A percentile compares a stretch with the other conserved stretches of the same genome.
phyloP scores from a whole-genome alignment of 2,797 vertebrate genomes.

The Clamator glandarius region DNA sequence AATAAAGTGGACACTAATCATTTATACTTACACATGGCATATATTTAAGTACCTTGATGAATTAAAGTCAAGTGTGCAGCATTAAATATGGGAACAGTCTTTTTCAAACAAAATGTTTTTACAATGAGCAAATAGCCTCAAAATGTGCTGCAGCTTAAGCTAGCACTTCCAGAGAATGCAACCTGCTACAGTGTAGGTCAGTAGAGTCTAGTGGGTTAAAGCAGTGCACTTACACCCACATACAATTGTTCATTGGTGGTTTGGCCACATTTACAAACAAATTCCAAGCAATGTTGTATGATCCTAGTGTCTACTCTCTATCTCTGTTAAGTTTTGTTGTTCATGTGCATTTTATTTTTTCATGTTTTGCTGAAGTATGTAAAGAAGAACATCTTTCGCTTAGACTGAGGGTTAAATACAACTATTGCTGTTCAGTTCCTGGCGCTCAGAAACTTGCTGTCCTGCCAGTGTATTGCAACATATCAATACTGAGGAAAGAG shows the following conservation, averaged over 20 bases:
- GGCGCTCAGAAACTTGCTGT: background rate
- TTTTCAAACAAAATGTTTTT: background rate
- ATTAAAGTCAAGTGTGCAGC: background rate
- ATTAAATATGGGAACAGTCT: background rate
- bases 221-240: background rate
- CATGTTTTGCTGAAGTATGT: background rate
- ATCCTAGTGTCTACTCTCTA: background rate
- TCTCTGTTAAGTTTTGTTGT: background rate
- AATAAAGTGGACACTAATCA: background rate
- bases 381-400: background rate
- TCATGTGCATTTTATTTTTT: background rate
- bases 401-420: background rate
- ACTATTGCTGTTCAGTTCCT: background rate
- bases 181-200: background rate
- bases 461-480: background rate
- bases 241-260: background rate
- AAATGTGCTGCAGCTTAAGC: background rate
- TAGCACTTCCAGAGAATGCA: background rate
- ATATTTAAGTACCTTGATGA: background rate
- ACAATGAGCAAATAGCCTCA: background rate
- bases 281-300: background rate
- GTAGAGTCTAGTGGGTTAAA: fast-evolving
- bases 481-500: background rate
- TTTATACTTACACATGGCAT: background rate
- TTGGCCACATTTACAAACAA: background rate